phyloP scores from a whole-genome alignment of 2,113 vertebrate species.

The Dipodomys merriami region DNA sequence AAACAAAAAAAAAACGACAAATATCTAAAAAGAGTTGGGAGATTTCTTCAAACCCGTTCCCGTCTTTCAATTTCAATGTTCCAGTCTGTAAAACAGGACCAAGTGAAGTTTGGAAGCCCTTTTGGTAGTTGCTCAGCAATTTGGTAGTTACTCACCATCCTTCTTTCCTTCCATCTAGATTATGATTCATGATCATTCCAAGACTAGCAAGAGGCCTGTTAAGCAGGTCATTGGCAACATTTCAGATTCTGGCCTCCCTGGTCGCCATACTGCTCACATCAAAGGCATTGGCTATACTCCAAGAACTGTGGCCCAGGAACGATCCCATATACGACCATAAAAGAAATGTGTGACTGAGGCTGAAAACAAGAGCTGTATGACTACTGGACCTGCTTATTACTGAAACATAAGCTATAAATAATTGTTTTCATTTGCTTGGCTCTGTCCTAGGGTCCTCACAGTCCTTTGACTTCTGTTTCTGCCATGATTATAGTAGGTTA shows the following conservation, averaged over 20 bases:
- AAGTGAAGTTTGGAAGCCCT: background rate
- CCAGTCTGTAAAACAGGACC: background rate
- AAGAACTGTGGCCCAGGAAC: background rate
- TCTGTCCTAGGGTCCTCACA: constrained; percentile 76
- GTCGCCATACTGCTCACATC: rapidly evolving
- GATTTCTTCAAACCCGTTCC: background rate
- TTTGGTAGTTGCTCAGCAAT: background rate
- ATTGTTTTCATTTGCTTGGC: constrained; percentile 86
- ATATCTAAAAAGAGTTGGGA: background rate
- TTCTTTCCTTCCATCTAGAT: background rate
- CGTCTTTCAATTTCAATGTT: background rate
- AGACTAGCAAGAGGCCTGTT: background rate
- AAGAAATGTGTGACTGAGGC: background rate
- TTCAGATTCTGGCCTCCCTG: background rate
- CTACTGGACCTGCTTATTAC: rapidly evolving
- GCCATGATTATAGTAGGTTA: constrained; percentile 80
- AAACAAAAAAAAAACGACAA: background rate
- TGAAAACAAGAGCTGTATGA: rapidly evolving
- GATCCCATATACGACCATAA: rapidly evolving
- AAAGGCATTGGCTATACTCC: background rate
- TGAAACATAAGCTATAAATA: constrained; percentile 84
- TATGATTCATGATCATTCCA: rapidly evolving
- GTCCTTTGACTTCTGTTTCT: constrained; percentile 76
- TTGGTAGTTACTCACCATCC: background rate
- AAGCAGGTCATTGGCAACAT: background rate